A percentile compares a stretch with the other conserved stretches of the same genome.
Conservation (phyloP, 2,113 vertebrate species). For the Pampusana beccarii region DNA sequence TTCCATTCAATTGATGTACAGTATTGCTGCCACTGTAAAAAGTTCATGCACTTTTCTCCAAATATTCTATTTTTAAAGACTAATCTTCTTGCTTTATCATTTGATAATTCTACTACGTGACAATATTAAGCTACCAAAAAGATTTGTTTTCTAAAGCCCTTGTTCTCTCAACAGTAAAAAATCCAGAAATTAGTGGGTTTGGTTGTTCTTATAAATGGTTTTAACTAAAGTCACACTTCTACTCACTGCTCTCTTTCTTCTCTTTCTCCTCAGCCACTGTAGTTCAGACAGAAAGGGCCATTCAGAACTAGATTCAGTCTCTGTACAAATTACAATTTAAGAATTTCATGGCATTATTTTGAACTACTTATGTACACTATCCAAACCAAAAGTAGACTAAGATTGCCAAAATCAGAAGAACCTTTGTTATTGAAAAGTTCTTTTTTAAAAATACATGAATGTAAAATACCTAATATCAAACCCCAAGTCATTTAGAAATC, state of each 20-base stretch:
- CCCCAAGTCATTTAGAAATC: not conserved
- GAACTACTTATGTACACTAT: not conserved
- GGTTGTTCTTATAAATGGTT: not conserved
- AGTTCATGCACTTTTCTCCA: not conserved
- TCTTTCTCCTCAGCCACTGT: conserved; percentile 87
- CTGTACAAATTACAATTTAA: conserved; percentile 71
- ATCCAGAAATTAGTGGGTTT: not conserved
- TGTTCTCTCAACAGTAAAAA: not conserved
- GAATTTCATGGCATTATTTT: not conserved
- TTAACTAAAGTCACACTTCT: conserved; percentile 25
- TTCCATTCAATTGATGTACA: not conserved
- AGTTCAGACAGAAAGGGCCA: conserved; percentile 83
- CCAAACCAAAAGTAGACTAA: not conserved
- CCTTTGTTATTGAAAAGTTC: not conserved
- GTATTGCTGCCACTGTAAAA: not conserved
- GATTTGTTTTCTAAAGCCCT: not conserved
- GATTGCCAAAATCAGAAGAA: not conserved
- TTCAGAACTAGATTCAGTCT: conserved; percentile 75
- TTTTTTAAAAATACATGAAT: not conserved
- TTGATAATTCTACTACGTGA: not conserved
- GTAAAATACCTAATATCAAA: not conserved
- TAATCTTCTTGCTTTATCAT: not conserved
- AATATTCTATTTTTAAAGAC: not conserved
- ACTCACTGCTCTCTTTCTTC: conserved; percentile 90
- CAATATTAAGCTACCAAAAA: not conserved